Evolutionary conservation across 2,888 invertebrate genomes (phyloP).

Genomic region (Drosophila subquinaria): DNA sequence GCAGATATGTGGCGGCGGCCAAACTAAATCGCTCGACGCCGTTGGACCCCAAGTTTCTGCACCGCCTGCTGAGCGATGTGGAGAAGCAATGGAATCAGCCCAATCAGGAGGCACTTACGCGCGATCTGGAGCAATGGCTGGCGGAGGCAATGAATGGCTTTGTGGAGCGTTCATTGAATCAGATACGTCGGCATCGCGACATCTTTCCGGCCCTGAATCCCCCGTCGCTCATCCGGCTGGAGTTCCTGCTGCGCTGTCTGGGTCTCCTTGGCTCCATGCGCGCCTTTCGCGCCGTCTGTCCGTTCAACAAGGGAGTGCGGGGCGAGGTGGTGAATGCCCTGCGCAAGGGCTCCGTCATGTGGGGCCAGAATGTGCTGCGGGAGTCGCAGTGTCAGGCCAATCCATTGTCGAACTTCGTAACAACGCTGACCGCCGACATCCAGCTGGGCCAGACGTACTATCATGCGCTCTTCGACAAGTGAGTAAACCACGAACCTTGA

Average conservation of each 20-base stretch:
- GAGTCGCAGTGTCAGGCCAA: conserved; percentile 88
- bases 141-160: conserved; percentile 95
- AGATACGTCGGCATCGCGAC: conserved; percentile 93
- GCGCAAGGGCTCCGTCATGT: conserved; percentile 94
- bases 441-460: conserved; percentile 93
- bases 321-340: conserved; percentile 94
- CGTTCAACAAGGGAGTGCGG: conserved; percentile 93
- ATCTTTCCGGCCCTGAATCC: conserved; percentile 88
- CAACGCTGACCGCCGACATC: conserved; percentile 91
- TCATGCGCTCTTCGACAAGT: conserved; percentile 94
- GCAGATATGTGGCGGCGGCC: conserved; percentile 85
- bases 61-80: conserved; percentile 84
- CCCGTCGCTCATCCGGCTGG: conserved; percentile 87
- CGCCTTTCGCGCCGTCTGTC: conserved; percentile 96
- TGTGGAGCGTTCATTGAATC: conserved; percentile 92
- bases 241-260: conserved; percentile 91
- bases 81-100: conserved; percentile 85
- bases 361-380: conserved; percentile 90
- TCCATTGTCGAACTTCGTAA: conserved; percentile 90
- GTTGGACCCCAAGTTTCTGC: conserved; percentile 85
- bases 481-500: conserved; percentile 83
- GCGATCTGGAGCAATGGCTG: conserved; percentile 96
- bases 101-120: conserved; percentile 88
- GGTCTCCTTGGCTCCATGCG: conserved; percentile 93
- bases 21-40: conserved; percentile 85